A percentile compares a stretch with the other conserved stretches of the same genome.
These are phyloP conservation scores for Caenorhabditis afra DNA, from an alignment of 2,888 invertebrate genomes.

Conservation along the genomic window DNA sequence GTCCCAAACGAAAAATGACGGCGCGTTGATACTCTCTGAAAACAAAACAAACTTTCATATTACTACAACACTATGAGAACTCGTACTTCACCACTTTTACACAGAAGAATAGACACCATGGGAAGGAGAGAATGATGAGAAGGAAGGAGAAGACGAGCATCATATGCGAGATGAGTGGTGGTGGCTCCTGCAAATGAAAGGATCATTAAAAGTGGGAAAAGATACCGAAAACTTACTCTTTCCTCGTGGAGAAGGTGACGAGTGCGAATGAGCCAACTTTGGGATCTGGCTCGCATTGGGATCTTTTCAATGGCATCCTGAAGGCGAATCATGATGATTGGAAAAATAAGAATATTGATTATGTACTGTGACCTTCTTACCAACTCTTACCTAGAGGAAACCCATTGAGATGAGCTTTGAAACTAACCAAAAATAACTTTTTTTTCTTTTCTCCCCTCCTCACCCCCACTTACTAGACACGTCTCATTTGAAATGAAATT, in stretches of 20 bases:
- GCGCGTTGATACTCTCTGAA: slow-evolving; percentile 85
- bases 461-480: background rate
- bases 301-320: slow-evolving; percentile 80
- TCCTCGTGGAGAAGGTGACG: slow-evolving; percentile 78
- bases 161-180: slow-evolving; percentile 74
- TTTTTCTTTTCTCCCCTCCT: too few relatives aligned
- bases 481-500: slow-evolving; percentile 44
- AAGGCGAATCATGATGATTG: too few relatives aligned
- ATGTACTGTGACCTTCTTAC: background rate
- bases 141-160: slow-evolving; percentile 75
- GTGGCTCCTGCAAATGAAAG: slow-evolving; percentile 61
- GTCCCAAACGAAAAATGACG: slow-evolving; percentile 91
- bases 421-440: too few relatives aligned
- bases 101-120: slow-evolving; percentile 79
- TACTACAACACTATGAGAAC: background rate
- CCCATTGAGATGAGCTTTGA: background rate
- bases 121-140: slow-evolving; percentile 76
- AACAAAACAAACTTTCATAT: slow-evolving; percentile 7
- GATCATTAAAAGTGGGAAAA: background rate
- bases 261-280: slow-evolving; percentile 80
- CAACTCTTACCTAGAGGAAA: background rate
- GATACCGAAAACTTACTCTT: slow-evolving; percentile 63
- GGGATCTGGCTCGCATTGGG: slow-evolving; percentile 79
- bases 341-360: too few relatives aligned
- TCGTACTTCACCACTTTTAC: slow-evolving; percentile 77